These are phyloP conservation scores for Cetonia aurata DNA, from an alignment of 2,888 invertebrate genomes.

Conservation along the genomic window DNA sequence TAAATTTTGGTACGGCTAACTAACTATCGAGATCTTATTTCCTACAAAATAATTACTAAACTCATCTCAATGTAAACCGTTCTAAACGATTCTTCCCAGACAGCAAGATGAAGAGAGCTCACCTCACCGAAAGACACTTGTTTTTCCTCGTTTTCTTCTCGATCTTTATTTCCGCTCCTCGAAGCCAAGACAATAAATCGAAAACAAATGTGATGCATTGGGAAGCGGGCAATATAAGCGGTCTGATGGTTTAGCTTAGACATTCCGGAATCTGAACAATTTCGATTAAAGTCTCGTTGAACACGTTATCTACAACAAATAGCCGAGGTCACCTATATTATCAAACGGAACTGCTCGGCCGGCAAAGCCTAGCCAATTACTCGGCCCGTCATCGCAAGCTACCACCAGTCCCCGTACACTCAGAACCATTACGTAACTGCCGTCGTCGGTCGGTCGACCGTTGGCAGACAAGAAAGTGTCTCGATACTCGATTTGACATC, in stretches of 20 bases:
- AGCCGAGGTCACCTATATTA: slow-evolving; percentile 55
- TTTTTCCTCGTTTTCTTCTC: background rate
- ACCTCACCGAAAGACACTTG: background rate
- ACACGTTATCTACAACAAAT: slow-evolving; percentile 59
- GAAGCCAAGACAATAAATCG: slow-evolving; percentile 37
- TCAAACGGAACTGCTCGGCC: slow-evolving; percentile 50
- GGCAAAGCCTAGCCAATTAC: slow-evolving; percentile 55
- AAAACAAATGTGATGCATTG: slow-evolving; percentile 42
- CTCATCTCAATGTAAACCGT: no score
- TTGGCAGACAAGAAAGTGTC: background rate
- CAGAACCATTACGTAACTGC: slow-evolving; percentile 24
- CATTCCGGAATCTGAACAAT: slow-evolving; percentile 63
- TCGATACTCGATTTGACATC: slow-evolving; percentile 26
- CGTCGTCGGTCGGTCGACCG: slow-evolving; percentile 12
- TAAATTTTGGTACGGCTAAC: no score
- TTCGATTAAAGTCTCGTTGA: slow-evolving; percentile 64
- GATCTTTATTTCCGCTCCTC: slow-evolving; percentile 7
- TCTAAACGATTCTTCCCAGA: background rate
- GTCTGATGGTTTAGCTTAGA: slow-evolving; percentile 60
- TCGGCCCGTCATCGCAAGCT: slow-evolving; percentile 33
- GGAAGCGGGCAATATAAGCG: slow-evolving; percentile 42
- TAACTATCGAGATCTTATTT: no score
- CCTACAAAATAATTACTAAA: no score
- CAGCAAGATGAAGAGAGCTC: background rate
- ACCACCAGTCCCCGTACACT: background rate